These are phyloP conservation scores for Papilio aristodemus DNA, from an alignment of 1,140 invertebrate species.

Conservation along the genomic window DNA sequence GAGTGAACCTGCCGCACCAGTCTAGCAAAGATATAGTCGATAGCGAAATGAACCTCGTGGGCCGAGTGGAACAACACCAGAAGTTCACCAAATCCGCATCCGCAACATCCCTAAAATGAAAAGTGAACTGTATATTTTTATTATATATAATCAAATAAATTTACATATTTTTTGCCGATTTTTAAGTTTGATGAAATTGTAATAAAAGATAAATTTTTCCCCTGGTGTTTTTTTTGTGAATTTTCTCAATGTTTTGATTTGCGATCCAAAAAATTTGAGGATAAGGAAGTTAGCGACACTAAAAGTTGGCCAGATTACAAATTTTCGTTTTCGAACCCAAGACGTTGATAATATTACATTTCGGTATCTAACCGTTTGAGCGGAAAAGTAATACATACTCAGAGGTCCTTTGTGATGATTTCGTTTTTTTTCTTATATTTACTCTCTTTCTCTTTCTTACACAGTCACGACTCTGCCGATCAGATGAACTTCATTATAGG, in stretches of 20 bases:
- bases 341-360: no score
- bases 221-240: neutral
- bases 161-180: neutral
- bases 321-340: no score
- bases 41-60: neutral
- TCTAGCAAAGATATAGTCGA: neutral
- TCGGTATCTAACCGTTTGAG: no score
- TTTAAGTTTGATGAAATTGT: neutral
- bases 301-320: no score
- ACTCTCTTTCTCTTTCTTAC: no score
- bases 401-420: no score
- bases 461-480: no score
- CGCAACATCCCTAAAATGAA: neutral
- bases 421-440: no score
- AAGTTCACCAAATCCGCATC: neutral
- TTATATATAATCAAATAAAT: neutral
- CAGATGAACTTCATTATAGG: no score
- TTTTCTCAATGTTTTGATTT: constrained; percentile 8
- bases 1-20: neutral
- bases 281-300: no score
- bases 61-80: constrained; percentile 5
- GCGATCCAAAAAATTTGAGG: no score
- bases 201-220: neutral
- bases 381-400: no score
- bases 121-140: neutral